phyloP scores from a whole-genome alignment of 2,797 vertebrate species.

The Amblyopsis hoosieri region DNA sequence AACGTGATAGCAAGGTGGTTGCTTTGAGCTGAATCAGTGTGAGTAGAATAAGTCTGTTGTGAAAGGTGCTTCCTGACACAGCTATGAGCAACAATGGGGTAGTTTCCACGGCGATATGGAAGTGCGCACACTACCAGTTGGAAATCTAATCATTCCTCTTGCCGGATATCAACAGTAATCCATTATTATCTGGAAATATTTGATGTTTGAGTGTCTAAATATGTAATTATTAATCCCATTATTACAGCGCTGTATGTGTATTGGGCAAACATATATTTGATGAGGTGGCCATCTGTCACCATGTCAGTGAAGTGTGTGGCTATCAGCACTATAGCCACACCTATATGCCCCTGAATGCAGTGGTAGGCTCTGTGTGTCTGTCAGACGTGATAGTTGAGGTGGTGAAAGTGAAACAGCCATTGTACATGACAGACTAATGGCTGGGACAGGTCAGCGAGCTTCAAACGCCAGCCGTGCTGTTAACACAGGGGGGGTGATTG shows the following conservation, averaged over 20 bases:
- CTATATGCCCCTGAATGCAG: slow-evolving; percentile 7
- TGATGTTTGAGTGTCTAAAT: slow-evolving; percentile 22
- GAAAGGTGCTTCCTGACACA: slow-evolving; percentile 79
- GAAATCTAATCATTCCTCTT: slow-evolving; percentile 69
- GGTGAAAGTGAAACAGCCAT: slow-evolving; percentile 48
- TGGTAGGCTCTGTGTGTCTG: slow-evolving; percentile 11
- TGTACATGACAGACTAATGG: slow-evolving; percentile 51
- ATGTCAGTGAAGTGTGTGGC: slow-evolving; percentile 6
- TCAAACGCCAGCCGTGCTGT: slow-evolving; percentile 26
- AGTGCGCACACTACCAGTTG: slow-evolving; percentile 74
- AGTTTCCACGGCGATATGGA: slow-evolving; percentile 74
- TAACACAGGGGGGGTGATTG: slow-evolving; percentile 31
- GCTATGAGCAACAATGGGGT: slow-evolving; percentile 76
- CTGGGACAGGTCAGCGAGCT: slow-evolving; percentile 34
- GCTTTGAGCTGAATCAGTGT: slow-evolving; percentile 49
- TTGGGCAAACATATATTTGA: neutral
- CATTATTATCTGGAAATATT: slow-evolving; percentile 48
- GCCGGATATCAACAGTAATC: slow-evolving; percentile 62
- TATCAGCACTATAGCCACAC: slow-evolving; percentile 6
- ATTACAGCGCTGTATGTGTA: slow-evolving; percentile 4
- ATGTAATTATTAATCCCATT: slow-evolving; percentile 2
- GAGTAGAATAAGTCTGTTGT: slow-evolving; percentile 63
- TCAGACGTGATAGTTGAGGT: slow-evolving; percentile 61
- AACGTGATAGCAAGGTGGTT: slow-evolving; percentile 37
- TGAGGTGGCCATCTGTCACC: too few relatives aligned